Conservation (phyloP, 2,113 vertebrate species). For the Oxyura jamaicensis region DNA sequence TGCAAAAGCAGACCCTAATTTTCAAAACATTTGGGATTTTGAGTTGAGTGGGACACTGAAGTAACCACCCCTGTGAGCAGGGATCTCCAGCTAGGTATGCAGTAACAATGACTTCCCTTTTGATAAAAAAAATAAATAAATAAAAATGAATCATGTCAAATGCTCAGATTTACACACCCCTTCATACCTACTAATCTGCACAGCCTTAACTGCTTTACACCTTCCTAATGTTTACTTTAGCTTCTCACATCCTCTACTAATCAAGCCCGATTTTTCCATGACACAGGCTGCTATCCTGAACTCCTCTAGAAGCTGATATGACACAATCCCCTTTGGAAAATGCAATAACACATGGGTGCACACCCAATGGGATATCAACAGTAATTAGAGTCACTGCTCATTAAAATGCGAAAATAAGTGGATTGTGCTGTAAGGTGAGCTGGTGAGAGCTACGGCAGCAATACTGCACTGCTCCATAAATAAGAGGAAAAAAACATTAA, state of each 20-base stretch:
- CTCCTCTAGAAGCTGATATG: neutral
- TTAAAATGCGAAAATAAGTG: conserved; percentile 8
- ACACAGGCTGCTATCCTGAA: neutral
- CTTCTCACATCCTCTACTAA: neutral
- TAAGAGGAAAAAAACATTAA: neutral
- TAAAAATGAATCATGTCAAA: neutral
- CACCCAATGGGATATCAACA: neutral
- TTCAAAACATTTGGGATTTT: neutral
- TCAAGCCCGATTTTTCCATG: conserved; percentile 8
- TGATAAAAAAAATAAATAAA: neutral
- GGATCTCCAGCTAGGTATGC: neutral
- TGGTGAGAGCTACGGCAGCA: neutral
- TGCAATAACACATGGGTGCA: neutral
- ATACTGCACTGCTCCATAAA: neutral
- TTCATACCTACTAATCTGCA: neutral
- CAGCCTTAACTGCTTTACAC: neutral
- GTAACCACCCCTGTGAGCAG: neutral
- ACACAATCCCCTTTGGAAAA: neutral
- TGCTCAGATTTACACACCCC: neutral
- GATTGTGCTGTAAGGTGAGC: neutral
- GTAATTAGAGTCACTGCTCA: neutral
- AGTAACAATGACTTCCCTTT: neutral
- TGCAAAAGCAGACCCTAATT: neutral
- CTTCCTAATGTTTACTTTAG: conserved; percentile 20
- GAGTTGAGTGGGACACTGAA: neutral